Evolutionary conservation across 2,888 invertebrate genomes (phyloP).

Genomic region (Acrocyrtus sp.): DNA sequence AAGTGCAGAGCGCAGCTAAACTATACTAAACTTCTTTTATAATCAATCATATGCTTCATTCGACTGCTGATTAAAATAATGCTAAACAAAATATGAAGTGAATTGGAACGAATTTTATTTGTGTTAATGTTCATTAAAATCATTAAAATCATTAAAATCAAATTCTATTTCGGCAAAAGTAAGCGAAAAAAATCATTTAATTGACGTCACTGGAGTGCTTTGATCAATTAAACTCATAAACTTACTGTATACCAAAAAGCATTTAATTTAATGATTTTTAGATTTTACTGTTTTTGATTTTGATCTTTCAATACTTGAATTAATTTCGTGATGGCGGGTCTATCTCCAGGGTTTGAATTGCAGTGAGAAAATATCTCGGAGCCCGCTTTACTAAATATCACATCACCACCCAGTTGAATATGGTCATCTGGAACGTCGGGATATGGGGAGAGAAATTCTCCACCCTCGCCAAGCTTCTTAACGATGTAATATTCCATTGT

Average conservation of each 20-base stretch:
- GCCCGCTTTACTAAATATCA: conserved; percentile 50
- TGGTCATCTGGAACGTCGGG: conserved; percentile 61
- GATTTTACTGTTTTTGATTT: background rate
- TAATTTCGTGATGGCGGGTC: conserved; percentile 33
- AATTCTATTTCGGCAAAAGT: too few relatives aligned
- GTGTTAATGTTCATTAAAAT: too few relatives aligned
- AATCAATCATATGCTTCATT: too few relatives aligned
- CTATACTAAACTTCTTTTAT: too few relatives aligned
- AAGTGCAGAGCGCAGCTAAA: too few relatives aligned
- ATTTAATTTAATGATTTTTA: background rate
- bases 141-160: too few relatives aligned
- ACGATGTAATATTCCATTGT: conserved; percentile 56
- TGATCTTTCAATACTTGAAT: background rate
- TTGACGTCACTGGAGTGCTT: conserved; percentile 17
- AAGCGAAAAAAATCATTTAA: conserved; percentile 21
- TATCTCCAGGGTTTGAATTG: conserved; percentile 57
- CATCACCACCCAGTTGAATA: conserved; percentile 64
- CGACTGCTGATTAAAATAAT: too few relatives aligned
- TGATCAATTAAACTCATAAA: conserved; percentile 24
- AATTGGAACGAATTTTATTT: too few relatives aligned
- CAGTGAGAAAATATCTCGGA: conserved; percentile 50
- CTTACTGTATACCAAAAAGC: background rate
- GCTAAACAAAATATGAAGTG: too few relatives aligned
- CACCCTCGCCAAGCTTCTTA: conserved; percentile 35
- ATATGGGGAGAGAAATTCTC: conserved; percentile 51